These are phyloP conservation scores for Anas platyrhynchos DNA, from an alignment of 2,113 vertebrate species.

Conservation along the genomic window DNA sequence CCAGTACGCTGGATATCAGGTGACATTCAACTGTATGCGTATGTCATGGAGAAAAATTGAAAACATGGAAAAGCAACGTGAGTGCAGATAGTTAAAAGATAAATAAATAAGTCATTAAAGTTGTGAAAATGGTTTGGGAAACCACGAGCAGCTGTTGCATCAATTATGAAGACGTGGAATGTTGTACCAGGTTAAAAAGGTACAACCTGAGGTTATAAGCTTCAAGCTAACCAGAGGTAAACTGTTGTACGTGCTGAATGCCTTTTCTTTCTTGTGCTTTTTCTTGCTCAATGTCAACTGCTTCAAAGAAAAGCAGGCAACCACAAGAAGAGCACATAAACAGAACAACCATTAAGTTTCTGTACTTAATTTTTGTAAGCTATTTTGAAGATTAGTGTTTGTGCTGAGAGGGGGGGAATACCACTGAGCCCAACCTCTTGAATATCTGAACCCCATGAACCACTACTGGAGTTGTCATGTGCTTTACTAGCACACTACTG, in stretches of 20 bases:
- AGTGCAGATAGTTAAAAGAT: not conserved
- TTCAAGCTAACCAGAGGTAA: not conserved
- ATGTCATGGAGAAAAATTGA: not conserved
- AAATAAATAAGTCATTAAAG: not conserved
- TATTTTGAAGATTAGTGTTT: not conserved
- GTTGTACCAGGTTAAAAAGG: not conserved
- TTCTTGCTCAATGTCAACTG: accelerated
- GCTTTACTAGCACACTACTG: not conserved
- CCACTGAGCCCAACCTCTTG: not conserved
- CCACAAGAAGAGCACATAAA: accelerated
- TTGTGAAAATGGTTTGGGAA: not conserved
- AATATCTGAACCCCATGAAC: not conserved
- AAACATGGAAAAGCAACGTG: not conserved
- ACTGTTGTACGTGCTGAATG: not conserved
- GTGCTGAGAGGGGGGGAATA: not conserved
- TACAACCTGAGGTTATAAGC: not conserved
- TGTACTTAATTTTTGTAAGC: not conserved
- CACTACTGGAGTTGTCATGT: not conserved
- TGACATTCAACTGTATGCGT: accelerated
- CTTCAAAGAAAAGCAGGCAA: not conserved
- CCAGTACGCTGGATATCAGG: accelerated
- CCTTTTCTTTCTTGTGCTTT: not conserved
- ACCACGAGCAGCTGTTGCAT: not conserved
- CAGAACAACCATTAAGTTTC: not conserved
- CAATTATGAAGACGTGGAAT: accelerated